Conservation (phyloP, 1,140 invertebrate species). For the Drosophila tropicalis region DNA sequence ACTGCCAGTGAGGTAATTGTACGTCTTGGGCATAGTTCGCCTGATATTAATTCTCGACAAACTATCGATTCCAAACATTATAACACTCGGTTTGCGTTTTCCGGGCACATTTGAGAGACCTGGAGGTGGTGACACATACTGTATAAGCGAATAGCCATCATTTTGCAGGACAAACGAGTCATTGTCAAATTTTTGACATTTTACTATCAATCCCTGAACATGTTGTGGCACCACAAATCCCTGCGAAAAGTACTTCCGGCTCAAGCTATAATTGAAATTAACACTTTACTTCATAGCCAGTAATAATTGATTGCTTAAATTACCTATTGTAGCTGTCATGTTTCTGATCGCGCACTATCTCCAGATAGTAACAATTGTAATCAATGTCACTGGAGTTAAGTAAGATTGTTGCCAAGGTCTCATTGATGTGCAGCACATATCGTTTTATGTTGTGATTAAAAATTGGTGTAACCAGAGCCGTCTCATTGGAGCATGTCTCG, state of each 20-base stretch:
- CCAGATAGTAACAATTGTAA: constrained; percentile 66
- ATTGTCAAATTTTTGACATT: constrained; percentile 49
- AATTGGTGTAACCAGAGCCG: constrained; percentile 53
- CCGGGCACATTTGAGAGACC: neutral
- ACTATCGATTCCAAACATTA: constrained; percentile 72
- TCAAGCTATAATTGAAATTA: constrained; percentile 14
- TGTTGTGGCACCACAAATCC: constrained; percentile 55
- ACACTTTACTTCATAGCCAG: neutral
- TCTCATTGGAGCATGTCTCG: constrained; percentile 53
- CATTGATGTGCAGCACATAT: constrained; percentile 54
- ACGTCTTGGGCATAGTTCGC: constrained; percentile 67
- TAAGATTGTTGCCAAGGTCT: constrained; percentile 34
- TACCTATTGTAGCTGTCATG: constrained; percentile 59
- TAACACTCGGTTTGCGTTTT: constrained; percentile 56
- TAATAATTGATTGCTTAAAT: neutral
- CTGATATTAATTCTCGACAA: constrained; percentile 81
- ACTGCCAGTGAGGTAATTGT: constrained; percentile 35
- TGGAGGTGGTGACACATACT: constrained; percentile 14
- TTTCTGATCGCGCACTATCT: constrained; percentile 37
- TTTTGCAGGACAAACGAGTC: constrained; percentile 45
- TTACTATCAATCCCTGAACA: constrained; percentile 50
- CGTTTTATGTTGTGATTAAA: constrained; percentile 41
- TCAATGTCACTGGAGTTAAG: constrained; percentile 50
- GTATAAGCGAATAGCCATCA: constrained; percentile 50
- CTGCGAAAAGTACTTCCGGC: constrained; percentile 53